Evolutionary conservation across 2,113 vertebrate genomes (phyloP), one percentile per base, ranked within the genome.

Genomic region (Psittacus erithacus): DNA sequence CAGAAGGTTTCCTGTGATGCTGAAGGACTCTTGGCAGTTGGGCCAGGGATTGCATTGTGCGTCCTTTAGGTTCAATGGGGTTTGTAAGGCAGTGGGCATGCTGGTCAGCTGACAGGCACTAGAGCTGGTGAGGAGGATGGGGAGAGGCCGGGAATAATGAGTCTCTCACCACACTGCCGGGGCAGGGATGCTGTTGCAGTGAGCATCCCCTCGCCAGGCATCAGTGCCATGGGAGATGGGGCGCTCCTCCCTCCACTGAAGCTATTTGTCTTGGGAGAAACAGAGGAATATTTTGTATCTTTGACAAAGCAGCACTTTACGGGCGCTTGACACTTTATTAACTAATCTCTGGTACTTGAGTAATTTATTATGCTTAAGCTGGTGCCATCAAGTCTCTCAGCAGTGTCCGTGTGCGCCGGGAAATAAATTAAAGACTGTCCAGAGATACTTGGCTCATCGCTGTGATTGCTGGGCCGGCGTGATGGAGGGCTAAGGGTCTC

Each of bases 351-450:
- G 95, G 96, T 97, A 97, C 97, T 98, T 97, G 97, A 98, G 98
- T 97, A 96, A 98, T 98, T 98, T 98, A 98, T 98, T 98, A 97
- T 96, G 97, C 98, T 98, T 98, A 98, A 98, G 96, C 97, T 97
- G 97, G 97, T 97, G 97, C 97, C 97, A 98, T 98, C 96, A 94
- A 97, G 97, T 96, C 97, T 98, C 97, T 97, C 97, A 91, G 97
- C 93, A 96, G 97, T 95, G 96, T 97, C 97, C 73, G 85, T 13
- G 93, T 96, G 95, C 70, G 33, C 97, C 59, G 96, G 97, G 97
- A 98, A 98, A 98, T 97, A 98, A 98, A 98, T 98, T 97, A 98
- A 97, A 98, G 97, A 96, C 96, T 98, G 98, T 97, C 97, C 97
- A 96, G 97, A 98, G 97, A 97, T 95, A 91, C 97, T 97, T 97